Percentiles rank a stretch among this genome's conserved stretches.
Evolutionary conservation across 2,888 invertebrate species (phyloP).

Genomic region (Drosophila seclusa): DNA sequence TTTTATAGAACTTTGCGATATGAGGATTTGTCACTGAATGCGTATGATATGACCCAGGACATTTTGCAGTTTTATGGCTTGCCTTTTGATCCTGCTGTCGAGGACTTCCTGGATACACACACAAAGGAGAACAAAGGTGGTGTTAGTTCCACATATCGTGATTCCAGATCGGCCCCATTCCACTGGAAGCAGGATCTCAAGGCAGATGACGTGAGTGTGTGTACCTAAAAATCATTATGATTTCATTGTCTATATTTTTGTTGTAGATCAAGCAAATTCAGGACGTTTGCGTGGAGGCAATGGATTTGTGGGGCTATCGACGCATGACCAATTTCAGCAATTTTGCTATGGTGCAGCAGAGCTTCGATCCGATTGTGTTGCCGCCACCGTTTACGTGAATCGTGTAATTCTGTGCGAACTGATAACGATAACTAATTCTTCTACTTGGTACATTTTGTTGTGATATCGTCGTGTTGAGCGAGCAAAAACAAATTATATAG

Average conservation of each 20-base stretch:
- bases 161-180: constrained; percentile 94
- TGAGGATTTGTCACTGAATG: constrained; percentile 92
- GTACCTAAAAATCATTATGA: background rate
- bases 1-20: constrained; percentile 90
- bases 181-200: constrained; percentile 92
- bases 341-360: constrained; percentile 85
- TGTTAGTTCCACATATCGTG: constrained; percentile 93
- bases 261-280: constrained; percentile 85
- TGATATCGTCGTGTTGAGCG: constrained; percentile 80
- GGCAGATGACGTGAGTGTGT: constrained; percentile 87
- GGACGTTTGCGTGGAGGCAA: constrained; percentile 90
- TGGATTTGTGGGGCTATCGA: constrained; percentile 93
- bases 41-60: constrained; percentile 89
- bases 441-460: constrained; percentile 81
- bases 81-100: constrained; percentile 89
- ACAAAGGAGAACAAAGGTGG: constrained; percentile 92
- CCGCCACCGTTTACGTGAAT: constrained; percentile 85
- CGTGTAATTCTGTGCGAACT: constrained; percentile 48
- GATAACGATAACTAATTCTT: constrained; percentile 73
- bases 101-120: constrained; percentile 91
- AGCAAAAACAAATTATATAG: constrained; percentile 61
- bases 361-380: constrained; percentile 87
- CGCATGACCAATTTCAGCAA: constrained; percentile 87
- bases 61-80: constrained; percentile 92
- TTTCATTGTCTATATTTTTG: background rate